Conservation (phyloP, 2,888 invertebrate genomes). For the Orthonevra nobilis region DNA sequence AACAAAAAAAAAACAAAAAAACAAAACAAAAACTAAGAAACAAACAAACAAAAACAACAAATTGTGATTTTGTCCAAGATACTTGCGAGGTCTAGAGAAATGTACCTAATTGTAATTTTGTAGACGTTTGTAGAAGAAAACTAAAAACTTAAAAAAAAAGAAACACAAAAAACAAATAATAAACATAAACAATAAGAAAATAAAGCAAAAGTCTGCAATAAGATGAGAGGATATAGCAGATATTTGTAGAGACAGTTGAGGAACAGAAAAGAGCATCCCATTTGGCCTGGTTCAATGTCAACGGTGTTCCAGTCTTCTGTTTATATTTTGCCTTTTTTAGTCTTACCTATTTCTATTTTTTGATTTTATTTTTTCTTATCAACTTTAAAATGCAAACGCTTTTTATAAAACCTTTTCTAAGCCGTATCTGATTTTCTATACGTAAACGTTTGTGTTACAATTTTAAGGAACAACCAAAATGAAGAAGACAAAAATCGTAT, state of each 20-base stretch:
- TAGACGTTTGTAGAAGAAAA: constrained; percentile 64
- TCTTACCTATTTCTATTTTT: background rate
- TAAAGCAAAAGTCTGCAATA: constrained; percentile 38
- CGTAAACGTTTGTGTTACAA: background rate
- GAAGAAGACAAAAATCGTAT: background rate
- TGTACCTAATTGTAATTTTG: constrained; percentile 70
- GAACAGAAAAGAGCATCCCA: constrained; percentile 58
- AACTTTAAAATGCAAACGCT: background rate
- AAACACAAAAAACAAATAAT: constrained; percentile 12
- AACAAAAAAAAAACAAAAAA: constrained; percentile 57
- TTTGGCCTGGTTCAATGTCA: constrained; percentile 13
- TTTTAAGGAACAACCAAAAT: constrained; percentile 28
- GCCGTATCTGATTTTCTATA: no score
- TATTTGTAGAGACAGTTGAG: constrained; percentile 57
- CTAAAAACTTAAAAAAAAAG: constrained; percentile 22
- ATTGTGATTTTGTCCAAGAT: constrained; percentile 70
- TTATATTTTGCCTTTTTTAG: background rate
- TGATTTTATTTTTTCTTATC: background rate
- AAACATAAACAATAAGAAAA: no score
- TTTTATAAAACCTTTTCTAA: constrained; percentile 10
- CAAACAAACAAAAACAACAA: constrained; percentile 41
- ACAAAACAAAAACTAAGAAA: constrained; percentile 13
- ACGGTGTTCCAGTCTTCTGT: constrained; percentile 26
- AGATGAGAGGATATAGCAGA: constrained; percentile 55
- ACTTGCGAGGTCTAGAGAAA: constrained; percentile 68